phyloP scores from a whole-genome alignment of 2,888 invertebrate genomes.

The Drosophila diplacantha region DNA sequence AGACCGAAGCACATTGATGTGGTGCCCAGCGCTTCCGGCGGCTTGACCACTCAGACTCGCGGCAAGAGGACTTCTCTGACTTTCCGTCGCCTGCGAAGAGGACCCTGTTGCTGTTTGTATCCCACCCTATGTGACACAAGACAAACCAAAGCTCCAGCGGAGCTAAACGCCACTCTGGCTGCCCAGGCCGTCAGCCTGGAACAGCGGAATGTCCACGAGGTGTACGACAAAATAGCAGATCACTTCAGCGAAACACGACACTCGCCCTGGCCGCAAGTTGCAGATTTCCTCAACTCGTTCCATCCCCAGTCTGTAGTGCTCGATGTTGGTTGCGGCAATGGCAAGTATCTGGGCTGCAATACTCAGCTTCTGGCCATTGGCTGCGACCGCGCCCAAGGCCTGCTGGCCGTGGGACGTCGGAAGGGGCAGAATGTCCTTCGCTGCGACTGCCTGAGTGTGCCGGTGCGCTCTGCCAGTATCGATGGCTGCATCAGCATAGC shows the following conservation, averaged over 20 bases:
- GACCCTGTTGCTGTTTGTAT: constrained; percentile 84
- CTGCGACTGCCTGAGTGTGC: constrained; percentile 86
- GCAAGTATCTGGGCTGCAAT: constrained; percentile 88
- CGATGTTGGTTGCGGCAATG: constrained; percentile 99
- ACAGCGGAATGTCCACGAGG: constrained; percentile 87
- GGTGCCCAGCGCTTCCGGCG: constrained; percentile 79
- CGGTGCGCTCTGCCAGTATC: constrained; percentile 82
- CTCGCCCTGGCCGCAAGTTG: constrained; percentile 95
- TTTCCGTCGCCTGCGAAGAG: constrained; percentile 82
- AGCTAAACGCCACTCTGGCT: constrained; percentile 69
- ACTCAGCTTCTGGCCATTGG: constrained; percentile 81
- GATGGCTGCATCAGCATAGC: constrained; percentile 96
- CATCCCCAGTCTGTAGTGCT: constrained; percentile 84
- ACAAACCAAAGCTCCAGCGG: constrained; percentile 38
- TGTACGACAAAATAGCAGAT: constrained; percentile 95
- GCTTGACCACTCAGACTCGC: constrained; percentile 80
- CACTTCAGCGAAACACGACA: constrained; percentile 98
- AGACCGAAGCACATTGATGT: constrained; percentile 89
- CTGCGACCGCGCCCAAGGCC: constrained; percentile 86
- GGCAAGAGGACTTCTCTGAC: constrained; percentile 89
- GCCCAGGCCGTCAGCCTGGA: constrained; percentile 83
- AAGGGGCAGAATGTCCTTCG: constrained; percentile 84
- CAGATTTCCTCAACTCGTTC: constrained; percentile 85
- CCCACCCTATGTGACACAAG: constrained; percentile 84
- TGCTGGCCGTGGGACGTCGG: constrained; percentile 82